Evolutionary conservation across 2,113 vertebrate genomes (phyloP).

Genomic region (Octodon degus): DNA sequence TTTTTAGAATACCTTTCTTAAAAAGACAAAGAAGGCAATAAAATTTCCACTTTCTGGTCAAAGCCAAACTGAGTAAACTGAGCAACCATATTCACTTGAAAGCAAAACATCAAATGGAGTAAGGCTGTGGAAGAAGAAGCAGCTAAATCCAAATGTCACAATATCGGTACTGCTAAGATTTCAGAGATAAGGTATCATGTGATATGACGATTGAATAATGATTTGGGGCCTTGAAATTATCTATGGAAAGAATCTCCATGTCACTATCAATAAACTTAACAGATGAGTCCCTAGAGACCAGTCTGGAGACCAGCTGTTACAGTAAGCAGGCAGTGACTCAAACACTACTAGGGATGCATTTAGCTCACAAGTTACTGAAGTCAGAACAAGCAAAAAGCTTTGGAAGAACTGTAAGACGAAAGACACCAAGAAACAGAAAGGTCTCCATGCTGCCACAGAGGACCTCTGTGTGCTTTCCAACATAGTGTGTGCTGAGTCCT

Average conservation of each 20-base stretch:
- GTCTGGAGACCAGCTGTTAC: background rate
- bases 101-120: background rate
- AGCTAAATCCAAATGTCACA: background rate
- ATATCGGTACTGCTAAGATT: background rate
- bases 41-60: background rate
- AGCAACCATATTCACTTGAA: background rate
- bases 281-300: background rate
- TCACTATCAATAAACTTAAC: background rate
- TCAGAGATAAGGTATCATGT: background rate
- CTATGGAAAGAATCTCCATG: background rate
- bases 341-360: background rate
- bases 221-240: background rate
- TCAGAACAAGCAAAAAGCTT: background rate
- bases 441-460: background rate
- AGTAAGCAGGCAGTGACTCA: background rate
- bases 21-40: constrained; percentile 12
- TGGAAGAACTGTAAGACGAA: background rate
- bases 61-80: background rate
- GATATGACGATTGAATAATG: background rate
- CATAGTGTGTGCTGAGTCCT: background rate
- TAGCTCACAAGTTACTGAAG: background rate
- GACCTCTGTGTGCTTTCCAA: background rate
- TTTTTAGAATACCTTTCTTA: background rate
- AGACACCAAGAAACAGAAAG: background rate
- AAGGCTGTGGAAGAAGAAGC: background rate